Percentiles rank a stretch among this genome's conserved stretches.
These are phyloP conservation scores for Falco naumanni DNA, from an alignment of 2,797 vertebrate genomes.

Conservation along the genomic window DNA sequence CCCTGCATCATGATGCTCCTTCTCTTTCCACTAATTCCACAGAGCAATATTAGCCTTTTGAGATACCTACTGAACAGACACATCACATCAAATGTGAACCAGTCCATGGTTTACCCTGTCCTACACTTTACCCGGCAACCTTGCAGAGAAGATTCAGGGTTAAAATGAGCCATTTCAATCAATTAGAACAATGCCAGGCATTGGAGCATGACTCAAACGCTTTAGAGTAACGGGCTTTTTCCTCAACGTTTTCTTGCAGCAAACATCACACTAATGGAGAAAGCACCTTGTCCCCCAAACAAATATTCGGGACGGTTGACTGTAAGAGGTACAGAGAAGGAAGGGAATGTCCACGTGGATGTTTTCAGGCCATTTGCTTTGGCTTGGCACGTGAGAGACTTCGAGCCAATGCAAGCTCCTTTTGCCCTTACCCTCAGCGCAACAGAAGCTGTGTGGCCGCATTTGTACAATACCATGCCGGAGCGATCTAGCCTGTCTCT, in stretches of 20 bases:
- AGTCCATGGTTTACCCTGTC: background rate
- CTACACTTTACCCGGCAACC: background rate
- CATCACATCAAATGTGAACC: background rate
- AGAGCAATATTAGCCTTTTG: background rate
- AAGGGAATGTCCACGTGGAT: background rate
- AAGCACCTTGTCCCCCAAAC: background rate
- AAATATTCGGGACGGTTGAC: background rate
- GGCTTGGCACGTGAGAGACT: background rate
- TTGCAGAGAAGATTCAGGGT: background rate
- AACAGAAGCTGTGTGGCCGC: background rate
- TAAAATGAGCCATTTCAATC: background rate
- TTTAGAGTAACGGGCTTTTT: background rate
- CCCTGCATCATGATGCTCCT: accelerated
- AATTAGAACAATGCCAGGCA: accelerated
- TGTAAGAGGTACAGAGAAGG: background rate
- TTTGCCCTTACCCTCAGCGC: background rate
- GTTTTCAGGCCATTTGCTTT: background rate
- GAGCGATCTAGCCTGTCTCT: background rate
- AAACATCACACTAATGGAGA: background rate
- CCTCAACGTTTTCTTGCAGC: background rate
- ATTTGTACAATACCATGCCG: background rate
- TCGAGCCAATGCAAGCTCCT: background rate
- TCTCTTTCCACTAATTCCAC: background rate
- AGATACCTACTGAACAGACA: background rate
- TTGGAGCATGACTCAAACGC: background rate